Percentiles rank a stretch among this genome's conserved stretches.
Conservation (phyloP, 2,113 vertebrate genomes). For the Erinaceus europaeus region DNA sequence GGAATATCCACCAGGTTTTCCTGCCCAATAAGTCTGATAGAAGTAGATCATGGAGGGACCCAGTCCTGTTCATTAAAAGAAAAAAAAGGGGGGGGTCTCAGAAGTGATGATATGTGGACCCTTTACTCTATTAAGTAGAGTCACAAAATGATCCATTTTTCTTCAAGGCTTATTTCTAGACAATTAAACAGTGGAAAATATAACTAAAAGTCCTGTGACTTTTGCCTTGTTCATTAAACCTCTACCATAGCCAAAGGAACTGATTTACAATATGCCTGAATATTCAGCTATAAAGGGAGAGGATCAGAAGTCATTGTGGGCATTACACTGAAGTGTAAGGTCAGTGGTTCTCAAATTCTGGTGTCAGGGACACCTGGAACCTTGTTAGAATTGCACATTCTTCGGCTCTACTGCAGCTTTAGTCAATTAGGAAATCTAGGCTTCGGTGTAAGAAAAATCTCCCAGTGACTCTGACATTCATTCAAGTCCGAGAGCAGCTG, state of each 20-base stretch:
- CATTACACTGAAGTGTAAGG: neutral
- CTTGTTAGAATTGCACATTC: neutral
- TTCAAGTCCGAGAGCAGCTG: neutral
- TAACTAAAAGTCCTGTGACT: constrained; percentile 11
- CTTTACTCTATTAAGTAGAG: too few species aligned
- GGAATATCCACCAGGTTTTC: neutral
- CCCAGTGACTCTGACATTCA: neutral
- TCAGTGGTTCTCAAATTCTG: neutral
- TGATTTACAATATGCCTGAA: neutral
- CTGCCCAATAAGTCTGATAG: neutral
- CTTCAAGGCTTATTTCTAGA: neutral
- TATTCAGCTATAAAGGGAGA: neutral
- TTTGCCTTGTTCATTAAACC: neutral
- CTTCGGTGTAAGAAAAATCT: neutral
- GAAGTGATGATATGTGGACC: neutral
- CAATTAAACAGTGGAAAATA: neutral
- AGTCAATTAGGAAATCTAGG: neutral
- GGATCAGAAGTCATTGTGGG: too few species aligned
- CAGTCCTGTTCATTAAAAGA: neutral
- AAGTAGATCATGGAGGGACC: neutral
- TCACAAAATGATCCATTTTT: neutral
- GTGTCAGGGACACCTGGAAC: neutral
- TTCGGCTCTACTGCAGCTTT: neutral
- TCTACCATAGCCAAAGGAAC: neutral
- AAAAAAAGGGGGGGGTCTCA: neutral